Evolutionary conservation across 2,113 vertebrate species (phyloP), one percentile per base, ranked within the genome.

Genomic region (Mesembrinibis cayennensis): DNA sequence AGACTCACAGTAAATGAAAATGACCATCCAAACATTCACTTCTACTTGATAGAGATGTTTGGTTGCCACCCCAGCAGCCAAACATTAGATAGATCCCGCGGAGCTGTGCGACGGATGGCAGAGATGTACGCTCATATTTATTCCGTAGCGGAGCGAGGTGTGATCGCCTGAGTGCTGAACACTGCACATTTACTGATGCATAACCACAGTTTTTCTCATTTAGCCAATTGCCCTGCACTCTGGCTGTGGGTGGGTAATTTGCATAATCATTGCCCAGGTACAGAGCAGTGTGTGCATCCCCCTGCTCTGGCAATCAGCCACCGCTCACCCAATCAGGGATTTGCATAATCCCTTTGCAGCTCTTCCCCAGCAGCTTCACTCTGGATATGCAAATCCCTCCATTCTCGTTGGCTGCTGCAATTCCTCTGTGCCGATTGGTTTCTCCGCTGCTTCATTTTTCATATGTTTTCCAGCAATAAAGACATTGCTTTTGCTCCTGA

Each of bases 301-400:
- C 89, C 77, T 96, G 89, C 91, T 88, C 95, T 95, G 94, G 91
- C 91, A 97, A 94, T 97, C 96, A 92, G 95, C 92, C 94, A 96
- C 89, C 3, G 27, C 95, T 96, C 93, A 86, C 93, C 96, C 96
- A 95, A 87, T 93, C 95, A 92, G 91, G 92, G 94, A 97, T 97
- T 97, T 96, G 86, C 96, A 97, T 97, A 97, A 97, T 96, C 87
- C 94, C 59, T 91, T 66, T 20, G 82, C 93, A 93, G 96, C 89
- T 95, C 90, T 94, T 92, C 94, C 95, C 94, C 91, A 93, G 93
- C 93, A 97, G 88, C 86, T 95, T 78, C 95, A 34, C 61, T 74
- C 82, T 90, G 96, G 93, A 34, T 92, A 90, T 93, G 90, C 90
- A 96, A 92, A 96, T 95, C 94, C 74, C 55, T 87, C 91, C 95